Base-by-base conservation (phyloP, 2,888 invertebrate species). In the Boloria euphrosyne region DNA sequence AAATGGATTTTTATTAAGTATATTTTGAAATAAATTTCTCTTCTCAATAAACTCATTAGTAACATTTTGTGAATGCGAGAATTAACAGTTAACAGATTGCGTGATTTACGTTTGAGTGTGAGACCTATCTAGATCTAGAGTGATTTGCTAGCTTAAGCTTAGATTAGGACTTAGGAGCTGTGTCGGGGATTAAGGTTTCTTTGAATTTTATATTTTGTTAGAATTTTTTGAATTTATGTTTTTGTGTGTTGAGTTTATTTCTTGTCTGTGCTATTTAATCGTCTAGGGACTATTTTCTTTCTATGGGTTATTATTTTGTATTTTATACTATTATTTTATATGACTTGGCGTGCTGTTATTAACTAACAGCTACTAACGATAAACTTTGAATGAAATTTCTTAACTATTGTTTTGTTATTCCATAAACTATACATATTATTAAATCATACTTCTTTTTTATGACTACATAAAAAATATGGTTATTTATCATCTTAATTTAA, bases 331-430 rank as follows among this genome's bases (percentile, higher is more conserved):
- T 71, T 61, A 68, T 67, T 71, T 73, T 51, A 44, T 68, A 76
- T 79, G 75, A 75, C 78, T 81, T 81, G 85, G 89, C 83, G 88
- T 91, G 90, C 89, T 92, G 90, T 91, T 91, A 89, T 85, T 80
- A 80, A 90, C 90, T 92, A 92, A 91, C 91, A 87, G 90, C 89
- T 92, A 93, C 93, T 93, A 93, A 93, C 92, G 74, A 72, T 65
- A 65, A 84, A 88, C 88, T 92, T 87, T 92, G 87, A 88, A 92
- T 75, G 90, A 82, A 81, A 81, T 81, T 78, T 62, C 43, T 64
- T 38, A 50, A 10, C 16, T 65, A 57, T 70, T 66, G 5, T 38
- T 38, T 38, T 38, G 10, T 38, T 38, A 2, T 38, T 38, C 31
- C 10, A 7, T 38, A 38, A 60, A 54, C 16, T 16, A 14, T 16